These are phyloP conservation scores for Halesus radiatus DNA, from an alignment of 1,140 invertebrate species.

Conservation along the genomic window DNA sequence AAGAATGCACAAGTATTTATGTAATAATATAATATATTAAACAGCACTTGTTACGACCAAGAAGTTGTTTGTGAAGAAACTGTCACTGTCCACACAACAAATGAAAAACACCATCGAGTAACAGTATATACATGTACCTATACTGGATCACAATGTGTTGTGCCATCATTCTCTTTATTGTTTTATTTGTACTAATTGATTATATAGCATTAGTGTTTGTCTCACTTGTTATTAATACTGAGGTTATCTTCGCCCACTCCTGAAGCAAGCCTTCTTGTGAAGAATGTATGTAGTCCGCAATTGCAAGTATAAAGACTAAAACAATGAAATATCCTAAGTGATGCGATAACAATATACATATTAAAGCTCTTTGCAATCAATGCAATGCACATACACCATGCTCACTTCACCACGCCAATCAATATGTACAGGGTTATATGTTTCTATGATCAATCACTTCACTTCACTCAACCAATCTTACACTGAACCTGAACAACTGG, in stretches of 20 bases:
- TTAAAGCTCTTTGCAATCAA: slow-evolving; percentile 54
- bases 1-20: slow-evolving; percentile 25
- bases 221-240: slow-evolving; percentile 45
- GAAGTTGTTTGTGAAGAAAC: background rate
- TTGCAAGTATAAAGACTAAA: slow-evolving; percentile 25
- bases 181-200: slow-evolving; percentile 48
- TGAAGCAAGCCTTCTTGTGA: background rate
- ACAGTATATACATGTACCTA: slow-evolving; percentile 4
- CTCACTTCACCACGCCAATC: slow-evolving; percentile 30
- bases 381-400: slow-evolving; percentile 46
- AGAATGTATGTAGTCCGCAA: slow-evolving; percentile 26
- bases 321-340: slow-evolving; percentile 41
- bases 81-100: background rate
- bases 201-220: slow-evolving; percentile 35
- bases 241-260: slow-evolving; percentile 3
- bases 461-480: background rate
- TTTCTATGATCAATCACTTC: background rate
- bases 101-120: background rate
- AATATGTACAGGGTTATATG: background rate
- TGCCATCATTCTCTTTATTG: slow-evolving; percentile 41
- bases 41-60: slow-evolving; percentile 8
- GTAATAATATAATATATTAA: background rate
- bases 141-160: slow-evolving; percentile 2
- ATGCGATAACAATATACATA: slow-evolving; percentile 50
- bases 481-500: no score